Base-by-base conservation (phyloP, 2,888 invertebrate species). In the Eurytoma adleriae region DNA sequence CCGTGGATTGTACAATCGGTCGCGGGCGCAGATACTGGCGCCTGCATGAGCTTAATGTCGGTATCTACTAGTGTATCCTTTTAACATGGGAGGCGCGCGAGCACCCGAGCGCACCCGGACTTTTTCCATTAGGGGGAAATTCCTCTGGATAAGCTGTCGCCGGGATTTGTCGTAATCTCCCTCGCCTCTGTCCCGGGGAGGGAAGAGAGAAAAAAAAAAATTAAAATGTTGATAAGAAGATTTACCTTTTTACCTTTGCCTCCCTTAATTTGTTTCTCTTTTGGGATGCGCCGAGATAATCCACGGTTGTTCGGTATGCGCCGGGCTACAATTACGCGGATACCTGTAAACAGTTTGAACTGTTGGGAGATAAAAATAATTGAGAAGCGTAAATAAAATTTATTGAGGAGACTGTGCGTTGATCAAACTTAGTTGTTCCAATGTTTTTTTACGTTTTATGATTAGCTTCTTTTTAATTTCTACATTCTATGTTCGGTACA, bases 41-140 rank as follows among this genome's bases (percentile, higher is more conserved):
- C 80, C 72, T 68, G 73, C 66, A 64, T 74, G 24, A 48, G 48
- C 48, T 18, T 13, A 12, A 10, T 14, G 12, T n/a, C 56, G 48
- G 48, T 64, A 64, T 78, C 64, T 70, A 14, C 59, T 20, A 52
- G 68, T 30, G 13, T 64, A 68, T 73, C 77, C 80, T 73, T 73
- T 76, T 71, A 70, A 79, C 67, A 52, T 56, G 69, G 54, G 61
- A 61, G 57, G 48, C 12, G 61, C 48, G 27, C 61, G 76, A 62
- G 80, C 67, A 67, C 57, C 76, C 54, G 61, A 27, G 18, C n/a
- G 56, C 69, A 56, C 64, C 73, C 18, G 70, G 66, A 69, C 64
- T 77, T 80, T 79, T 80, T 80, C 77, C 80, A 80, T 80, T 80
- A 80, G 59, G 77, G 71, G 72, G 66, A 78, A 76, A 80, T 82